phyloP scores from a whole-genome alignment of 1,140 invertebrate genomes.

The Macrostomum lignano region DNA sequence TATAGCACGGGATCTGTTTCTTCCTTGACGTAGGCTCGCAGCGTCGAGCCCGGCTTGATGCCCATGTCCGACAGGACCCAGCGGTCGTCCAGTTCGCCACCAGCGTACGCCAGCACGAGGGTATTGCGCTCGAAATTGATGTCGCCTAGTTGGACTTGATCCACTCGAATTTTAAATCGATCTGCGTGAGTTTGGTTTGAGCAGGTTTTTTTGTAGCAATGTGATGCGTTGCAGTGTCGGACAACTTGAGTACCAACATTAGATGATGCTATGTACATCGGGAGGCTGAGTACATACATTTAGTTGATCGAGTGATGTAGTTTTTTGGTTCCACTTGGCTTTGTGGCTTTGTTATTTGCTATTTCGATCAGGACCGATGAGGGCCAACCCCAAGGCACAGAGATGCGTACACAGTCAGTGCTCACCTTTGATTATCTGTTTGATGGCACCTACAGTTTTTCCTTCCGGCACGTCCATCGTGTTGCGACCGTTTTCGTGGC shows the following conservation, averaged over 20 bases:
- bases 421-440: slow-evolving; percentile 18
- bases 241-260: no score
- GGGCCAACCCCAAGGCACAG: no score
- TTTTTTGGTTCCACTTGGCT: no score
- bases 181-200: slow-evolving; percentile 11
- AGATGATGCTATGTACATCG: no score
- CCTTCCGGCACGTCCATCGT: slow-evolving; percentile 15
- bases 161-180: slow-evolving; percentile 9
- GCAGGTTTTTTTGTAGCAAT: no score
- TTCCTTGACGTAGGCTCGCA: slow-evolving; percentile 16
- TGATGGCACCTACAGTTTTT: slow-evolving; percentile 14
- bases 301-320: no score
- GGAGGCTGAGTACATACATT: no score
- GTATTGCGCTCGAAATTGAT: slow-evolving; percentile 7
- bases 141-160: not conserved
- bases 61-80: slow-evolving; percentile 23
- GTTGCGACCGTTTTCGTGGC: slow-evolving; percentile 15
- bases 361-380: no score
- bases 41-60: slow-evolving; percentile 17
- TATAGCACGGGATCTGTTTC: slow-evolving; percentile 18
- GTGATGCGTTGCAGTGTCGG: no score
- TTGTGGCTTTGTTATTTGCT: no score
- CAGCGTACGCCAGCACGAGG: slow-evolving; percentile 16
- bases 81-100: slow-evolving; percentile 15
- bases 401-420: no score